Percentiles rank a stretch among this genome's conserved stretches.
Evolutionary conservation across 2,797 vertebrate genomes (phyloP).

Genomic region (Novumbra hubbsi): DNA sequence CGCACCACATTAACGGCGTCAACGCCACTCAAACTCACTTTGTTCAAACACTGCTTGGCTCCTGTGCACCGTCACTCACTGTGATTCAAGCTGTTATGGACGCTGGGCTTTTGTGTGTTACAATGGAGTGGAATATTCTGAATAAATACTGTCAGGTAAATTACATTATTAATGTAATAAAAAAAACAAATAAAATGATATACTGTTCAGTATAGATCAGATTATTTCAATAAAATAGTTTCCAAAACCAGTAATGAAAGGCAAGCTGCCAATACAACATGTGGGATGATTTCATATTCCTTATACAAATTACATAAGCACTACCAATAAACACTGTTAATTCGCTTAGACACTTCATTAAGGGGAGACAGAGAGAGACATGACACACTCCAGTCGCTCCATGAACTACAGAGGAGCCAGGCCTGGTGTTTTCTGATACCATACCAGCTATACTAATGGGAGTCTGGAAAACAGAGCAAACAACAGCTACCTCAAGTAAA

Average conservation of each 20-base stretch:
- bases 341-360: not conserved
- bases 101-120: not conserved
- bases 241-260: not conserved
- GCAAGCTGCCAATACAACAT: not conserved
- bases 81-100: not conserved
- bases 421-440: conserved; percentile 16
- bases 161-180: no score
- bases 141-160: not conserved
- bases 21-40: conserved; percentile 27
- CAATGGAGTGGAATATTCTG: not conserved
- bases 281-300: not conserved
- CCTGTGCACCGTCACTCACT: not conserved
- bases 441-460: conserved; percentile 35
- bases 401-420: not conserved
- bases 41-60: conserved; percentile 18
- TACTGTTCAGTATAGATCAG: not conserved
- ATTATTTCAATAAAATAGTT: not conserved
- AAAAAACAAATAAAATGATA: not conserved
- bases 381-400: not conserved
- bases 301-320: not conserved
- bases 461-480: conserved; percentile 40
- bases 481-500: conserved; percentile 29
- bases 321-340: conserved; percentile 5
- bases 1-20: conserved; percentile 11
- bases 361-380: not conserved